Conservation (phyloP, 2,113 vertebrate genomes). For the Orientallactaga bullata region DNA sequence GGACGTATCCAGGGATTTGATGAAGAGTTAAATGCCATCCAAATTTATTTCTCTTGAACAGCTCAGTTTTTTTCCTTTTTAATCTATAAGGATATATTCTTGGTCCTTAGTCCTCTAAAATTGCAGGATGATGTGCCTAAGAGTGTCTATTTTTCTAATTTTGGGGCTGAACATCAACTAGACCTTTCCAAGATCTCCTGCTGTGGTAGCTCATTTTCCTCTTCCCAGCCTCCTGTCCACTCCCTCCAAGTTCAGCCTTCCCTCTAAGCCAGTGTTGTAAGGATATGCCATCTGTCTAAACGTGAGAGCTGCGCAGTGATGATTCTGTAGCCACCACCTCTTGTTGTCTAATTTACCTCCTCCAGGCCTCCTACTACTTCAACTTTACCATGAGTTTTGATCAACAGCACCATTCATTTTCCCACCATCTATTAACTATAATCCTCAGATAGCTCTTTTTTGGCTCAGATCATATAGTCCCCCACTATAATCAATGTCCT, state of each 20-base stretch:
- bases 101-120: background rate
- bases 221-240: background rate
- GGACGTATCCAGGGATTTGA: background rate
- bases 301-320: background rate
- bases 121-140: background rate
- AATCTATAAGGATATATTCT: background rate
- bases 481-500: background rate
- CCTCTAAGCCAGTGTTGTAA: background rate
- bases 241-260: background rate
- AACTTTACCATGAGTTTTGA: background rate
- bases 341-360: background rate
- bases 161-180: background rate
- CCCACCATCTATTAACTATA: background rate
- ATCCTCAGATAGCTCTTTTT: background rate
- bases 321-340: background rate
- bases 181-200: background rate
- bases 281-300: background rate
- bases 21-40: constrained; percentile 25
- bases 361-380: background rate
- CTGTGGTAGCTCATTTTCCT: background rate
- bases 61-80: background rate
- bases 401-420: background rate
- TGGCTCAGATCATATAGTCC: background rate
- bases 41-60: background rate
- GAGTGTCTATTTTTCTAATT: background rate